Evolutionary conservation across 2,113 vertebrate genomes (phyloP).

Genomic region (Ammodytes marinus): DNA sequence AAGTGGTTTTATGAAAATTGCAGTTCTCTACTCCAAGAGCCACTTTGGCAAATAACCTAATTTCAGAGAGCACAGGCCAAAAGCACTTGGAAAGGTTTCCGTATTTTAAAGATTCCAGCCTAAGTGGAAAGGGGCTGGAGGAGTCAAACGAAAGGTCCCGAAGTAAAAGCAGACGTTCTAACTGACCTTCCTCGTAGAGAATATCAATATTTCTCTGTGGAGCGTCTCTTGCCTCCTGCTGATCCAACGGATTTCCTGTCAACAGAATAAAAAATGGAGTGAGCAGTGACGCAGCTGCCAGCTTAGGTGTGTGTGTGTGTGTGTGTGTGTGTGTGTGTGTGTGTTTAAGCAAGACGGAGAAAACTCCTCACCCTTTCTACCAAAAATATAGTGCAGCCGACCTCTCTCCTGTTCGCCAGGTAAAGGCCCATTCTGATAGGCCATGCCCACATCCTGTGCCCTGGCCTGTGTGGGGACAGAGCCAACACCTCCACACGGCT

Average conservation of each 20-base stretch:
- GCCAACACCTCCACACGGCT: not conserved
- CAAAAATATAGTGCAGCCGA: not conserved
- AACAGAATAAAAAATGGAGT: not conserved
- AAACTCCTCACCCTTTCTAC: conserved; percentile 5
- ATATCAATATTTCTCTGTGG: not conserved
- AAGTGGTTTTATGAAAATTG: not conserved
- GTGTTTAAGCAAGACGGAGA: not conserved
- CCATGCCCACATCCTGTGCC: not conserved
- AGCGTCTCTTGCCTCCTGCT: conserved; percentile 5
- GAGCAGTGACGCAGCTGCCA: not conserved
- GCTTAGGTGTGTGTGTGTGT: not conserved
- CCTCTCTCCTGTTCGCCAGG: not conserved
- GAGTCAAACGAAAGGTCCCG: not conserved
- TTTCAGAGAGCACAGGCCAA: not conserved
- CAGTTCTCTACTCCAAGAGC: not conserved
- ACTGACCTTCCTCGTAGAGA: conserved; percentile 43
- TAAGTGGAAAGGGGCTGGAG: not conserved
- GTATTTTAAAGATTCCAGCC: not conserved
- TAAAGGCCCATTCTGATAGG: not conserved
- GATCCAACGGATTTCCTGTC: conserved; percentile 29
- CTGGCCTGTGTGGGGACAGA: not conserved
- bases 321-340: not conserved
- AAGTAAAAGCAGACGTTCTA: not conserved
- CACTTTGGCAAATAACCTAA: not conserved
- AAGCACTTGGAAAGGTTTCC: not conserved